A percentile compares a stretch with the other conserved stretches of the same genome.
Evolutionary conservation across 2,888 invertebrate species (phyloP).

Genomic region (Choristoneura rosaceana): DNA sequence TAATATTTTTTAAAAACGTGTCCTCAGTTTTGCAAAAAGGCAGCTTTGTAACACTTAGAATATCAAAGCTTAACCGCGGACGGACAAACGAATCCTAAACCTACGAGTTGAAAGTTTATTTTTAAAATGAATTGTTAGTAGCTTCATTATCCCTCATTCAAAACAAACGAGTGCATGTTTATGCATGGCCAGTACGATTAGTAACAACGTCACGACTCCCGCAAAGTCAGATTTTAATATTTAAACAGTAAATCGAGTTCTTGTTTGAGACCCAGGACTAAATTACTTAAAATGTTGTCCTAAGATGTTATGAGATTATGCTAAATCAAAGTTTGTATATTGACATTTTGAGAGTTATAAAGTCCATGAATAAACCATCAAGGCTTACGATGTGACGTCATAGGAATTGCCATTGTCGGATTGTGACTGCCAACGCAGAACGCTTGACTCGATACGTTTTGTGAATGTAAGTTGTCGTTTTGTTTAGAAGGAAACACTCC

Average conservation of each 20-base stretch:
- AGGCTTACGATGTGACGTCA: conserved; percentile 13
- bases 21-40: no score
- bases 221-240: conserved; percentile 12
- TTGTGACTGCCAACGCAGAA: neutral
- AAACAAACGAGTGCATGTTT: neutral
- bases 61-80: no score
- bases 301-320: conserved; percentile 31
- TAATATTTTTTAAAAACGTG: no score
- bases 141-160: neutral
- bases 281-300: conserved; percentile 28
- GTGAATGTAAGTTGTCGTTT: conserved; percentile 1
- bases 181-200: conserved; percentile 5
- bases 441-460: conserved; percentile 8
- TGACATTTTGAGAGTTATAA: conserved; percentile 23
- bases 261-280: conserved; percentile 10
- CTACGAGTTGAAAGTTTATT: neutral
- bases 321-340: conserved; percentile 34
- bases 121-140: neutral
- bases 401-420: conserved; percentile 16
- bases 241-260: conserved; percentile 12
- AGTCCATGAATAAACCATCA: conserved; percentile 31
- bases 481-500: neutral
- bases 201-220: neutral
- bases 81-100: neutral
- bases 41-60: no score